Evolutionary conservation across 2,113 vertebrate genomes (phyloP), one percentile per base, ranked within the genome.

Genomic region (Oreochromis tanganicae): DNA sequence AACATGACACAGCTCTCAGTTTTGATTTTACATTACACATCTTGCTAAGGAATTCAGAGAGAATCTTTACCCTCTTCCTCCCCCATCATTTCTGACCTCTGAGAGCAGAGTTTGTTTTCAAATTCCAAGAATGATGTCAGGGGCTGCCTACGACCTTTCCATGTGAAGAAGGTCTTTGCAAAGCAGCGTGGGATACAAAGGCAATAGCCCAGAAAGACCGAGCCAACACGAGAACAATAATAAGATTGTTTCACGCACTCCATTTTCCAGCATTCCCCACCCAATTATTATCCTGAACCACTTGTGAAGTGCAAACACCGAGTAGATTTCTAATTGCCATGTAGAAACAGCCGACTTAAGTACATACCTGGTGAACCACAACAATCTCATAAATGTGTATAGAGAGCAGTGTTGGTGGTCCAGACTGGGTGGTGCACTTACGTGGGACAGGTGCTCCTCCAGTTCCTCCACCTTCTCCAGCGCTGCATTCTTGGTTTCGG

Each of bases 391-490:
- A 87, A 87, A 83, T 48, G 79, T 24, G 52, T 84, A 12, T 16
- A 34, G 80, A 85, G 82, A 92, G 71, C 87, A 80, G 80, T 82
- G 82, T 83, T 85, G 94, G 92, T 95, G 93, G 93, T 93, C 90
- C 83, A 80, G 87, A 86, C 50, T 85, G 85, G 91, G 87, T 61
- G 91, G 87, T 81, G 91, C 85, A 87, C 98, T 63, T 96, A 99
- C 98, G 1, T 99, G 98, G 82, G 98, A 99, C 92, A 99, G 96
- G 63, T 99, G 98, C 87, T 99, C 98, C 90, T 99, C 98, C 91
- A 99, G 96, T 88, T 99, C 98, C 63, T 99, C 98, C 94, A 99
- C 98, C 95, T 99, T 99, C 96, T 99, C 98, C 96, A 99, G 96
- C 2, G 98, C 98, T 73, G 98, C 98, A 1, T 99, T 99, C 95